Percentiles rank a stretch among this genome's conserved stretches.
Evolutionary conservation across 2,113 vertebrate genomes (phyloP).

Genomic region (Malurus elegans): DNA sequence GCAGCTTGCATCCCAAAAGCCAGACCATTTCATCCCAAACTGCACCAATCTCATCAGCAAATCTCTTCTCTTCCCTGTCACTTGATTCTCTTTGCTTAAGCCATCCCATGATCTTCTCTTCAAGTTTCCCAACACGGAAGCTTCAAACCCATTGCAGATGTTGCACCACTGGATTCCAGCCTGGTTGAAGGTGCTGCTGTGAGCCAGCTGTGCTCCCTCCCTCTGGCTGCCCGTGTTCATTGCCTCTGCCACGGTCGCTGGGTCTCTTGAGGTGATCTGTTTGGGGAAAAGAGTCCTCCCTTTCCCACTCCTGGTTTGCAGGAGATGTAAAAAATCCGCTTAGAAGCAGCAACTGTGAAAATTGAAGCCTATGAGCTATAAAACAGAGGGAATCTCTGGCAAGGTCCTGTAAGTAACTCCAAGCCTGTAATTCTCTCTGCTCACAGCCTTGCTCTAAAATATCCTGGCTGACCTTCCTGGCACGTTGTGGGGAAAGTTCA

Average conservation of each 20-base stretch:
- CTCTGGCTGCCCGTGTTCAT: accelerated
- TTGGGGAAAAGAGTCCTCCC: background rate
- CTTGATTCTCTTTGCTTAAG: background rate
- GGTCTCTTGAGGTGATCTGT: background rate
- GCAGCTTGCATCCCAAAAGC: background rate
- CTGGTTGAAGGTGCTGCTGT: background rate
- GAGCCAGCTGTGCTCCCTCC: background rate
- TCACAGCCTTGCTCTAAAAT: constrained; percentile 1
- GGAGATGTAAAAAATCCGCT: background rate
- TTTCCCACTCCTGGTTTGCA: background rate
- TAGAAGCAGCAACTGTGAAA: constrained; percentile 18
- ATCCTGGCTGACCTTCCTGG: constrained; percentile 37
- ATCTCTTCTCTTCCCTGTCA: background rate
- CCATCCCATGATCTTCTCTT: background rate
- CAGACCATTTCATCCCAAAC: background rate
- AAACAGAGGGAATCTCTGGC: constrained; percentile 45
- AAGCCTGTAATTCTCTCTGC: constrained; percentile 14
- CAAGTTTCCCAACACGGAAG: background rate
- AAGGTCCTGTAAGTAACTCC: background rate
- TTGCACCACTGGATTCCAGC: background rate
- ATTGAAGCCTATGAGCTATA: constrained; percentile 25
- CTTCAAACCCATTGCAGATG: background rate
- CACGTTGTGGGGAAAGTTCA: constrained; percentile 12
- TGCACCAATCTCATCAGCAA: background rate
- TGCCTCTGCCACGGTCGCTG: background rate